Base-by-base conservation (phyloP, 2,888 invertebrate species). In the Candidula unifasciata region DNA sequence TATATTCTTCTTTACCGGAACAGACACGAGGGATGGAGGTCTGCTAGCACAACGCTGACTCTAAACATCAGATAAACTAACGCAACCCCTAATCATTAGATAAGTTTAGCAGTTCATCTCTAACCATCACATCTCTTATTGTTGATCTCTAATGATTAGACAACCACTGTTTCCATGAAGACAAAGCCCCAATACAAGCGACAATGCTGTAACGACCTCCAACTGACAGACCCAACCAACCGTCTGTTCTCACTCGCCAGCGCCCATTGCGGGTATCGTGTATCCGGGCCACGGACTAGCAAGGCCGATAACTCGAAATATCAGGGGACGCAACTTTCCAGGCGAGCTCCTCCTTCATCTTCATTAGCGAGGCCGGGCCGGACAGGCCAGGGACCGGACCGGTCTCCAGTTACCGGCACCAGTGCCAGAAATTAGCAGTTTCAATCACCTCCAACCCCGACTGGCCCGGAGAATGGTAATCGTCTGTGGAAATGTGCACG, bases 351-450 rank as follows among this genome's bases (percentile, higher is more conserved):
- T 30, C 21, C 30, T 77, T 33, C n/a, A 57, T 77, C 77, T 77
- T 77, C 77, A 77, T 77, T 77, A 77, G 54, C 57, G 18, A 3
- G 54, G 57, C 77, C 30, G 10, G 30, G 27, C 24, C 24, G 52
- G 57, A 77, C 54, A 57, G 77, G n/a, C 16, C 57, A 13, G 77
- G 27, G 77, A 30, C 77, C 54, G 44, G 37, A 44, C 77, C 13
- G 24, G 13, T 74, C 37, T 37, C 74, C 37, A 24, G n/a, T 74
- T 74, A 44, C 69, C 27, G 30, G 69, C 69, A 69, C 69, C 18
- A 30, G 30, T 30, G 69, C 69, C 33, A 30, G 30, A 33, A 74
- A 74, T 74, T 74, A 74, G 37, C 37, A 27, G 24, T 74, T 74
- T 74, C 16, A 44, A 21, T 74, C 13, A 35, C 18, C 74, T 44